These are phyloP conservation scores for Chironomus tepperi DNA, from an alignment of 1,140 invertebrate genomes.

Conservation along the genomic window DNA sequence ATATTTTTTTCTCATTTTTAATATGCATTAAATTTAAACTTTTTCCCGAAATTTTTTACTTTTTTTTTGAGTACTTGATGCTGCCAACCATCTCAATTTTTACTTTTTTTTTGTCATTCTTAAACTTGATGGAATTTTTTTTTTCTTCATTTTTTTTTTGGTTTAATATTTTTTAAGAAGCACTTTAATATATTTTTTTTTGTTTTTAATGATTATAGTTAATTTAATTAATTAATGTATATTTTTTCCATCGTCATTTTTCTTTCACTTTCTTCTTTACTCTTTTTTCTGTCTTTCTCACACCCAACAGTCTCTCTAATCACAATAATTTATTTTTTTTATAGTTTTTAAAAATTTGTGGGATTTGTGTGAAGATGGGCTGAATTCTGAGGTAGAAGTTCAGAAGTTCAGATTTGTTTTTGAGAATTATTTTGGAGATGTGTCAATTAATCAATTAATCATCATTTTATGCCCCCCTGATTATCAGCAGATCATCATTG, in stretches of 20 bases:
- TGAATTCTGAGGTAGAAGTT: no score
- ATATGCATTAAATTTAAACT: neutral
- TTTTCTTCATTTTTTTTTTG: neutral
- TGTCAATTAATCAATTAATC: no score
- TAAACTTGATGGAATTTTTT: conserved; percentile 13
- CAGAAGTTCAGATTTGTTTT: no score
- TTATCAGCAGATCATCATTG: no score
- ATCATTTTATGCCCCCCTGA: no score
- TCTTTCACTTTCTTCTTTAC: no score
- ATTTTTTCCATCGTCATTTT: conserved; percentile 4
- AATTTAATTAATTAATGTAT: conserved; percentile 15
- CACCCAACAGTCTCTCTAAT: conserved; percentile 1
- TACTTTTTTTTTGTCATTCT: neutral
- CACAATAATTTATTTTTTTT: conserved; percentile 1
- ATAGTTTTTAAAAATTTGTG: neutral
- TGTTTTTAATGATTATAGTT: conserved; percentile 1
- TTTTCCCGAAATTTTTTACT: neutral
- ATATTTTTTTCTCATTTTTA: neutral
- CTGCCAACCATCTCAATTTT: neutral
- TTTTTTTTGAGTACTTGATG: conserved; percentile 11
- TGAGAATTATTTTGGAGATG: no score
- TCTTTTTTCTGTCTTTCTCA: no score
- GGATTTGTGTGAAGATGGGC: no score
- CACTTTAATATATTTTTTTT: conserved; percentile 15
- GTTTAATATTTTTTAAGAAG: neutral